Conservation (phyloP, 2,113 vertebrate genomes). For the Pterophyllum scalare region DNA sequence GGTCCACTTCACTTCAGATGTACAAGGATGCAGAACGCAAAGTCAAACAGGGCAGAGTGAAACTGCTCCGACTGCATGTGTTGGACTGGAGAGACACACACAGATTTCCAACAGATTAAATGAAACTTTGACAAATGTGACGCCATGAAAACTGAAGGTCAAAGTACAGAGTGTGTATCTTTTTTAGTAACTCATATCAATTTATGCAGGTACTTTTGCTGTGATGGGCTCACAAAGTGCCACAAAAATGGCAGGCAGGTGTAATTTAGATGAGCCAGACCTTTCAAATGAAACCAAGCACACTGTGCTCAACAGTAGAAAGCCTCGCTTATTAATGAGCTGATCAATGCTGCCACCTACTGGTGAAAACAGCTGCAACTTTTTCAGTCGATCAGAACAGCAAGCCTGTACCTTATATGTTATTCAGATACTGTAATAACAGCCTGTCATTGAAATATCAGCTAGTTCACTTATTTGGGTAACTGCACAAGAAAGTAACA, state of each 20-base stretch:
- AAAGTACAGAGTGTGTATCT: neutral
- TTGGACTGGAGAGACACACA: neutral
- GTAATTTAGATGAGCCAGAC: neutral
- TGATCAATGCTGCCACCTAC: conserved; percentile 40
- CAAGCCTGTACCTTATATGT: neutral
- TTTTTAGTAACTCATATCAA: neutral
- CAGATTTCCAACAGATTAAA: neutral
- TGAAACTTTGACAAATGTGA: neutral
- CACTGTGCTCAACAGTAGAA: neutral
- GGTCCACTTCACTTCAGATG: neutral
- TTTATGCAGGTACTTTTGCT: neutral
- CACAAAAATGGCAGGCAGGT: too few species aligned
- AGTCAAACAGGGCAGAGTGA: too few species aligned
- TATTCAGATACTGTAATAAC: neutral
- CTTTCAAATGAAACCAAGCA: neutral
- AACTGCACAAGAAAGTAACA: neutral
- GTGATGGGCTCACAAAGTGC: neutral
- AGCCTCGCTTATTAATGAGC: neutral
- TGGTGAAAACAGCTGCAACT: neutral
- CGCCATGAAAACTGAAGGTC: neutral
- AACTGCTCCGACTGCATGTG: neutral
- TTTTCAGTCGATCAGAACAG: neutral
- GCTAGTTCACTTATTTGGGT: neutral
- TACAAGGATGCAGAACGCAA: too few species aligned
- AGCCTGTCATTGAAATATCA: neutral